phyloP scores from a whole-genome alignment of 2,888 invertebrate genomes.

The Drosophila meridionalis region DNA sequence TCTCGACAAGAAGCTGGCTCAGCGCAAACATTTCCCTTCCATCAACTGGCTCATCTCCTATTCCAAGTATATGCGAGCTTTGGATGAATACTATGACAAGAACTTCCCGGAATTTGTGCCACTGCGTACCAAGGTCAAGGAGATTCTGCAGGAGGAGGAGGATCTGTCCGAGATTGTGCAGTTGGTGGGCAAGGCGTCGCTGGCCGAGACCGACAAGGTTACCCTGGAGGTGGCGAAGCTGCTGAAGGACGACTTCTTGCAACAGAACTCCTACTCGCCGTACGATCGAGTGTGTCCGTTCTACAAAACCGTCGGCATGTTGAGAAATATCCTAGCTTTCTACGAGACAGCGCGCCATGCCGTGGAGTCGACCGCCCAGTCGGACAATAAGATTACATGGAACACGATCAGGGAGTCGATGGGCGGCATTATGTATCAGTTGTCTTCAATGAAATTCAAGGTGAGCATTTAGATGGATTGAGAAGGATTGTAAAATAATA shows the following conservation, averaged over 20 bases:
- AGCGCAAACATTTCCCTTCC: constrained; percentile 99
- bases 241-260: constrained; percentile 99
- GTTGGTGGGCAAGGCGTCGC: constrained; percentile 98
- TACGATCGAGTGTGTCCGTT: constrained; percentile 99
- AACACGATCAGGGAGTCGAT: constrained; percentile 97
- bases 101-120: constrained; percentile 98
- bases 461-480: constrained; percentile 85
- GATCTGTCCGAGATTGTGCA: constrained; percentile 99
- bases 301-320: constrained; percentile 99
- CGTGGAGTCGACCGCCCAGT: constrained; percentile 98
- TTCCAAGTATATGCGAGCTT: constrained; percentile 98
- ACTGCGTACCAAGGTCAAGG: constrained; percentile 95
- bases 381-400: constrained; percentile 99
- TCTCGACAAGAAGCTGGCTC: constrained; percentile 98
- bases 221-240: constrained; percentile 99
- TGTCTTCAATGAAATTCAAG: constrained; percentile 99
- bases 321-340: constrained; percentile 98
- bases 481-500: background rate
- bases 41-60: constrained; percentile 99
- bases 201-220: constrained; percentile 99
- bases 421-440: constrained; percentile 97
- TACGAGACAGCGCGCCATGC: constrained; percentile 99
- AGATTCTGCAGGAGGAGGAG: constrained; percentile 99
- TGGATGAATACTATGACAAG: constrained; percentile 99
- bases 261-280: constrained; percentile 98